phyloP scores from a whole-genome alignment of 2,888 invertebrate species.

The Zygothrica quintamaculata region DNA sequence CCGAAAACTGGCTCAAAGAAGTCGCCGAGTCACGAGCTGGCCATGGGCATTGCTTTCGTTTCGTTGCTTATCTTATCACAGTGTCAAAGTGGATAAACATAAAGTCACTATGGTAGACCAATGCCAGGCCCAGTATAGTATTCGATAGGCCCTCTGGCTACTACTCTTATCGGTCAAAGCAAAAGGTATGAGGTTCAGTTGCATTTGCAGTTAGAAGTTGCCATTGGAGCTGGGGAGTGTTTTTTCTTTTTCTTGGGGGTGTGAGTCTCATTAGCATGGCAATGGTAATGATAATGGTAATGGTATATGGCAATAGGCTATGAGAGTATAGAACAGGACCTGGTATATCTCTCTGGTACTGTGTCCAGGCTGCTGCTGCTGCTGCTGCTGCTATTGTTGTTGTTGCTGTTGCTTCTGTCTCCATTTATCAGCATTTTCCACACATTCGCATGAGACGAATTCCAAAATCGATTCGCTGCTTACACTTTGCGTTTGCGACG shows the following conservation, averaged over 20 bases:
- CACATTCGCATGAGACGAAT: constrained; percentile 81
- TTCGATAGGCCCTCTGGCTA: constrained; percentile 22
- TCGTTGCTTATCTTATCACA: constrained; percentile 69
- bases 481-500: constrained; percentile 50
- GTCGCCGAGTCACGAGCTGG: constrained; percentile 53
- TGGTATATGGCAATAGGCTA: too few species aligned
- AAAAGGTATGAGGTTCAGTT: constrained; percentile 10
- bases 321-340: constrained; percentile 11
- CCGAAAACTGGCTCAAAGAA: constrained; percentile 56
- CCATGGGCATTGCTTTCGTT: constrained; percentile 26
- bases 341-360: constrained; percentile 9
- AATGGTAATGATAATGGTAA: constrained; percentile 44
- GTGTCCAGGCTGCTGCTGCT: constrained; percentile 12
- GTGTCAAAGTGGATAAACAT: constrained; percentile 57
- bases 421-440: constrained; percentile 82
- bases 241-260: too few species aligned
- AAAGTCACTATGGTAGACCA: constrained; percentile 15
- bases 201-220: constrained; percentile 10
- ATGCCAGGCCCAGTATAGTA: constrained; percentile 15
- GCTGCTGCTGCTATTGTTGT: background rate
- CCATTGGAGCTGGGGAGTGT: background rate
- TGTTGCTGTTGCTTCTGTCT: constrained; percentile 13
- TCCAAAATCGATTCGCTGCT: constrained; percentile 79
- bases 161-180: constrained; percentile 64
- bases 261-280: constrained; percentile 65